A percentile compares a stretch with the other conserved stretches of the same genome.
These are phyloP conservation scores for Steinernema carpocapsae DNA, from an alignment of 2,888 invertebrate species.

Conservation along the genomic window DNA sequence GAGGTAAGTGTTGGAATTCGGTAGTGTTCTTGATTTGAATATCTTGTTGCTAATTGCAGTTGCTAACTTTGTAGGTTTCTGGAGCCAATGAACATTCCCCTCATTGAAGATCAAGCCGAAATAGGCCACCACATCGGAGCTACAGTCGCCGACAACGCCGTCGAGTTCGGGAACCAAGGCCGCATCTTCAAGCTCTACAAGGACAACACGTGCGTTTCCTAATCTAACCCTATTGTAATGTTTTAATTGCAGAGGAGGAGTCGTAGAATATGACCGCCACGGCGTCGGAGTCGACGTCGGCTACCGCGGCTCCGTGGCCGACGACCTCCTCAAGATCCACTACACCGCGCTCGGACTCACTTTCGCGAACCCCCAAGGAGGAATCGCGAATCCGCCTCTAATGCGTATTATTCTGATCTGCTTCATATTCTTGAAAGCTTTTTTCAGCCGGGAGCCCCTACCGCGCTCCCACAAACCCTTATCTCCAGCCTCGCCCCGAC, in stretches of 20 bases:
- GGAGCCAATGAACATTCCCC: conserved; percentile 47
- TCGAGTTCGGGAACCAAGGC: conserved; percentile 51
- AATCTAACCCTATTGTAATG: not conserved
- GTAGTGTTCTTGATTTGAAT: not conserved
- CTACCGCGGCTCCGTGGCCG: conserved; percentile 51
- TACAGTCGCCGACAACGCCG: conserved; percentile 46
- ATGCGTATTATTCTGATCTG: not conserved
- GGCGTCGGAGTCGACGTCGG: conserved; percentile 59
- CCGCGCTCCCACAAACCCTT: conserved; percentile 29
- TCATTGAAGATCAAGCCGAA: conserved; percentile 55
- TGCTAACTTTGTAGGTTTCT: conserved; percentile 41
- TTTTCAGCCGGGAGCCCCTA: conserved; percentile 32
- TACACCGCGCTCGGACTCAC: conserved; percentile 29
- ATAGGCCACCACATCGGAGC: conserved; percentile 46
- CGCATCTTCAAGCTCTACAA: conserved; percentile 51
- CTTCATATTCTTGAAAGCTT: not conserved
- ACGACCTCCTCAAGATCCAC: conserved; percentile 41
- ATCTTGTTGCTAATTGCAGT: too few species aligned
- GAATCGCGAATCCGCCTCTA: conserved; percentile 20
- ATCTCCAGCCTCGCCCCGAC: conserved; percentile 19
- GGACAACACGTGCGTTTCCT: conserved; percentile 44
- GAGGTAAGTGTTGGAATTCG: conserved; percentile 30
- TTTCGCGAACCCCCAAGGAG: conserved; percentile 10
- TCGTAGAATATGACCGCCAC: conserved; percentile 53
- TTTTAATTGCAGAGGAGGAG: conserved; percentile 45